Conservation (phyloP, 2,797 vertebrate genomes). For the Pristis pectinata region DNA sequence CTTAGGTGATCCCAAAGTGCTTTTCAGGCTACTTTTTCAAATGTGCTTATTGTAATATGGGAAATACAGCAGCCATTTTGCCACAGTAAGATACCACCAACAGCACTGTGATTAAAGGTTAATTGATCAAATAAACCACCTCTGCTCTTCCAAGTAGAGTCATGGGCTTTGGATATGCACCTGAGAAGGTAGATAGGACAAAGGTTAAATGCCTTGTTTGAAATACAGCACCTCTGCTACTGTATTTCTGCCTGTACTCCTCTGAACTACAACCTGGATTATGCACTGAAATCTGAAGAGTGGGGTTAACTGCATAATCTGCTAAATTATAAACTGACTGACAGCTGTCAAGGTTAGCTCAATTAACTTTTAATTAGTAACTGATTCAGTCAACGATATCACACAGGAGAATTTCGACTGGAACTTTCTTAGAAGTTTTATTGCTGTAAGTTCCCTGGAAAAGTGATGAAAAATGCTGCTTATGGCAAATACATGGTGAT, state of each 20-base stretch:
- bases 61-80: no score
- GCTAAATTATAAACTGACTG: neutral
- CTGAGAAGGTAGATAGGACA: neutral
- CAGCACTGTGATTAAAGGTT: neutral
- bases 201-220: neutral
- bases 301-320: neutral
- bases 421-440: neutral
- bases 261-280: neutral
- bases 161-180: neutral
- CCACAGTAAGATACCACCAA: neutral
- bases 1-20: no score
- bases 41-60: no score
- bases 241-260: neutral
- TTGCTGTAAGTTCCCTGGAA: neutral
- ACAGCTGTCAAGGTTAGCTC: neutral
- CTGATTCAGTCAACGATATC: neutral
- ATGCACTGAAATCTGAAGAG: neutral
- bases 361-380: neutral
- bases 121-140: neutral
- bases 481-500: neutral
- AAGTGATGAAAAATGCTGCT: neutral
- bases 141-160: neutral
- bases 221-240: neutral
- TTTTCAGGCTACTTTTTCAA: no score
- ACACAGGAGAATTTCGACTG: neutral